A percentile compares a stretch with the other conserved stretches of the same genome.
Evolutionary conservation across 1,140 invertebrate species (phyloP).

Genomic region (Drosophila guanche): DNA sequence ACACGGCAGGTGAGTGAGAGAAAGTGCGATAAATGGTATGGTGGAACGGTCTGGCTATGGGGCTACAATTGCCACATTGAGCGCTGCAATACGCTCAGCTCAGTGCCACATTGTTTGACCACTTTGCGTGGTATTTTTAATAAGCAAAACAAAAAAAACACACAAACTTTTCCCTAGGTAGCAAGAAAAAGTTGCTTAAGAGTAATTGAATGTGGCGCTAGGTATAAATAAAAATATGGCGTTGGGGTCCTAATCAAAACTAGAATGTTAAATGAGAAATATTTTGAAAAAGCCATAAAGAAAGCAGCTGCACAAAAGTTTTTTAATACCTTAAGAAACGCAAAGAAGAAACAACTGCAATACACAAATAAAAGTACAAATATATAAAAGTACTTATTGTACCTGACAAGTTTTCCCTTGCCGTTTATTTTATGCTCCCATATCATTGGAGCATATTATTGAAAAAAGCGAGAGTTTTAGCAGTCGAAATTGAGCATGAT

Average conservation of each 20-base stretch:
- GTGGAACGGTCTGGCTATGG: not conserved
- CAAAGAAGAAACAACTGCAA: constrained; percentile 1
- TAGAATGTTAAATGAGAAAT: constrained; percentile 69
- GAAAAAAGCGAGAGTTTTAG: too few relatives aligned
- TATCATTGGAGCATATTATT: too few relatives aligned
- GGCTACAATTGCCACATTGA: not conserved
- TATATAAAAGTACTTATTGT: not conserved
- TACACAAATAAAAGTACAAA: constrained; percentile 6
- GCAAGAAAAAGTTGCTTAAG: constrained; percentile 45
- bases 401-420: constrained; percentile 1
- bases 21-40: too few relatives aligned
- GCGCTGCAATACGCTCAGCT: not conserved
- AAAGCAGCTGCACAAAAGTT: constrained; percentile 49
- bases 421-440: too few relatives aligned
- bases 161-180: constrained; percentile 31
- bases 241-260: constrained; percentile 62
- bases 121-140: constrained; percentile 69
- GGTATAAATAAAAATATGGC: constrained; percentile 42
- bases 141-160: constrained; percentile 62
- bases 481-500: too few relatives aligned
- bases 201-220: constrained; percentile 38
- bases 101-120: constrained; percentile 20
- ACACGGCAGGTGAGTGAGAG: constrained; percentile 84
- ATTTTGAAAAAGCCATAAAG: constrained; percentile 35
- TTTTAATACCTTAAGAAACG: constrained; percentile 51